Evolutionary conservation across 2,797 vertebrate species (phyloP).

Genomic region (Cyclura pinguis): DNA sequence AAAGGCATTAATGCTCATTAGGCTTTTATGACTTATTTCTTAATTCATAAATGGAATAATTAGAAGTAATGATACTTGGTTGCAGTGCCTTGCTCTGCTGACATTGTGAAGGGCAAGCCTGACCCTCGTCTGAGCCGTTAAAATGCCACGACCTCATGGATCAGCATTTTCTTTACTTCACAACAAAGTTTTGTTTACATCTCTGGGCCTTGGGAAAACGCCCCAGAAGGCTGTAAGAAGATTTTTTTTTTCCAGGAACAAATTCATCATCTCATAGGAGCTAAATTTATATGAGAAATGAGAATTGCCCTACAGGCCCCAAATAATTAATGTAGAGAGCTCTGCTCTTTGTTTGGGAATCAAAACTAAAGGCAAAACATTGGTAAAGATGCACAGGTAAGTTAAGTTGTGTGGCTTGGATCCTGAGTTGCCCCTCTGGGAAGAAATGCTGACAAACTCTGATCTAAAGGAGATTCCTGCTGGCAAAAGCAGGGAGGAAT

Average conservation of each 20-base stretch:
- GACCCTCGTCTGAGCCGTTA: not conserved
- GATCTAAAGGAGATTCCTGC: too few relatives aligned
- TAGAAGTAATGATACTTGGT: not conserved
- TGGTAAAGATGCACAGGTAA: conserved; percentile 35
- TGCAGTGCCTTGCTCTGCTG: not conserved
- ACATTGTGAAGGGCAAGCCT: not conserved
- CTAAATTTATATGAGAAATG: not conserved
- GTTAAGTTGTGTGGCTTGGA: not conserved
- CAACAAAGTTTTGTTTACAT: not conserved
- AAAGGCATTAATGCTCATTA: not conserved
- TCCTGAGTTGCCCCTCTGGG: too few relatives aligned
- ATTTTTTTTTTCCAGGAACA: conserved; percentile 45
- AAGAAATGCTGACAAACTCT: too few relatives aligned
- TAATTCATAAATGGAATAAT: not conserved
- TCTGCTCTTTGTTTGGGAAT: conserved; percentile 30
- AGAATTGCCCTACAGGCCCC: conserved; percentile 29
- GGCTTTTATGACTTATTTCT: not conserved
- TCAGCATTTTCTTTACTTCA: not conserved
- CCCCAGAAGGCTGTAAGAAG: not conserved
- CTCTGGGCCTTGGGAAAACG: not conserved
- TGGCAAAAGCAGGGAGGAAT: too few relatives aligned
- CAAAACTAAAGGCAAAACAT: not conserved
- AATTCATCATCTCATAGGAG: not conserved
- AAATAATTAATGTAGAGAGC: not conserved
- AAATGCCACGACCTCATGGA: not conserved